These are phyloP conservation scores for Microtus pennsylvanicus DNA, from an alignment of 2,113 vertebrate genomes.

Conservation along the genomic window DNA sequence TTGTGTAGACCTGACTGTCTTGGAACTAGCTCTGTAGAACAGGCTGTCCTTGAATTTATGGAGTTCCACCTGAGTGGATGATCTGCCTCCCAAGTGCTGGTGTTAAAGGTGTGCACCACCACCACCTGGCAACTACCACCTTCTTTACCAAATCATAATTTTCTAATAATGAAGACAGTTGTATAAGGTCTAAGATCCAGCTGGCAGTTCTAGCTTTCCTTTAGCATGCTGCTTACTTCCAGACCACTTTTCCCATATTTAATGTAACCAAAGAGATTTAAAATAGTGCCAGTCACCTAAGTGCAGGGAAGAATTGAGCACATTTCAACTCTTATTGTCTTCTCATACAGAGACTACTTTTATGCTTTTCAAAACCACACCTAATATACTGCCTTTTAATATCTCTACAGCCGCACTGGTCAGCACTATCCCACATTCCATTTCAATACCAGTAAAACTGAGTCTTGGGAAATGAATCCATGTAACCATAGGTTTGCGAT, in stretches of 20 bases:
- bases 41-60: not conserved
- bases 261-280: not conserved
- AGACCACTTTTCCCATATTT: not conserved
- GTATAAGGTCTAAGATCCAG: not conserved
- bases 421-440: not conserved
- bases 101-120: not conserved
- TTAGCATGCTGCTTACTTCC: not conserved
- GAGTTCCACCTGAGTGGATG: not conserved
- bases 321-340: constrained; percentile 17
- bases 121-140: not conserved
- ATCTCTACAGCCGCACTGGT: not conserved
- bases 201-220: constrained; percentile 9
- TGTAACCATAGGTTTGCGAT: not conserved
- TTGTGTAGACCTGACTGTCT: not conserved
- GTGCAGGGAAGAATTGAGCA: not conserved
- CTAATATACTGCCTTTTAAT: not conserved
- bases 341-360: not conserved
- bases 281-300: not conserved
- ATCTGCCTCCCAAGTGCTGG: not conserved
- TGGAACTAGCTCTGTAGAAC: not conserved
- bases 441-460: constrained; percentile 22
- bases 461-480: not conserved
- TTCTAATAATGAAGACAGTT: not conserved
- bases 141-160: constrained; percentile 15
- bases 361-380: constrained; percentile 2